Conservation (phyloP, 2,113 vertebrate genomes). For the Eupsittula cactorum region DNA sequence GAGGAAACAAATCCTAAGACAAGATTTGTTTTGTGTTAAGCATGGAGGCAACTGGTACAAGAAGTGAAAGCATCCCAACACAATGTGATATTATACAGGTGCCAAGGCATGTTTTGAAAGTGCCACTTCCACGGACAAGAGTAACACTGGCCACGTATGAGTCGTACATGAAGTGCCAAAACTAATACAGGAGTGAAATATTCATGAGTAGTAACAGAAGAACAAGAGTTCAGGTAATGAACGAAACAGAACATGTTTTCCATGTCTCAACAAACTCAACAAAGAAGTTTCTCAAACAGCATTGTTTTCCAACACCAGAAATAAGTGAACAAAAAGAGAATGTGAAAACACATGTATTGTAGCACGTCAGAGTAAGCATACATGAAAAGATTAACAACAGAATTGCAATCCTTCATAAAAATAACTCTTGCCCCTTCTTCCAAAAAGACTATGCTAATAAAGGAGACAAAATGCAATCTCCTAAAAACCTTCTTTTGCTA, state of each 20-base stretch:
- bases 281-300: not conserved
- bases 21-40: constrained; percentile 51
- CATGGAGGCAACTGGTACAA: not conserved
- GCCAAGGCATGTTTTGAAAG: constrained; percentile 19
- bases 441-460: not conserved
- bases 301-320: not conserved
- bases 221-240: not conserved
- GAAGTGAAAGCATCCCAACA: constrained; percentile 34
- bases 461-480: not conserved
- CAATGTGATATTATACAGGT: not conserved
- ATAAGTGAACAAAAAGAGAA: not conserved
- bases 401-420: not conserved
- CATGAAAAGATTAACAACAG: not conserved
- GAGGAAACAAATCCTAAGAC: constrained; percentile 49
- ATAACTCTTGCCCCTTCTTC: not conserved
- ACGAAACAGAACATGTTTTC: not conserved
- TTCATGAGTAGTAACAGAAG: constrained; percentile 25
- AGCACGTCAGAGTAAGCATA: not conserved
- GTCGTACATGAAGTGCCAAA: constrained; percentile 14
- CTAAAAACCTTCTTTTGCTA: not conserved
- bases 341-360: not conserved
- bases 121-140: not conserved
- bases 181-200: constrained; percentile 5
- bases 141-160: not conserved
- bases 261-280: not conserved